A percentile compares a stretch with the other conserved stretches of the same genome.
phyloP scores from a whole-genome alignment of 2,888 invertebrate species.

The Dromius quadrimaculatus region DNA sequence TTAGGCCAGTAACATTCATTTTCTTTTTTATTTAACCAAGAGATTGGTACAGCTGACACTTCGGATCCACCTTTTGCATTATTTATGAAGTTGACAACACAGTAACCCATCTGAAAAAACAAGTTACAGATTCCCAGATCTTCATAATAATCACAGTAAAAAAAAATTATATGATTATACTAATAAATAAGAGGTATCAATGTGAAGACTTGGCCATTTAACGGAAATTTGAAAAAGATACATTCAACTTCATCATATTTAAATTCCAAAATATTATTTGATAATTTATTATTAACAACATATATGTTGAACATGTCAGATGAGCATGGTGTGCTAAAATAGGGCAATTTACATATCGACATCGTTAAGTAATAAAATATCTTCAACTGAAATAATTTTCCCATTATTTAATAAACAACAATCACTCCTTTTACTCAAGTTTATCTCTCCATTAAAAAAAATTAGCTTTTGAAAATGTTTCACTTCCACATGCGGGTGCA shows the following conservation, averaged over 20 bases:
- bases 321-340: background rate
- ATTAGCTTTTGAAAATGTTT: background rate
- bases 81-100: background rate
- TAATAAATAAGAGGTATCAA: background rate
- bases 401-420: background rate
- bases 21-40: background rate
- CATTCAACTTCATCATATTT: background rate
- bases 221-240: background rate
- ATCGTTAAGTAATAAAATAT: background rate
- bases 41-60: background rate
- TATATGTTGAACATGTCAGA: background rate
- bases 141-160: no score
- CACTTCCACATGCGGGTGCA: background rate
- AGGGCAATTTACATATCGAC: background rate
- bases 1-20: background rate
- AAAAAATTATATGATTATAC: background rate
- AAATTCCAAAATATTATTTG: background rate
- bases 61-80: background rate
- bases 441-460: background rate
- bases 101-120: no score
- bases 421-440: background rate
- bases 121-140: no score
- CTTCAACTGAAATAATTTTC: background rate
- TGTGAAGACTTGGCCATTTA: background rate
- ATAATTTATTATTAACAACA: background rate